phyloP scores from a whole-genome alignment of 1,140 invertebrate genomes.

The Monomorium pharaonis region DNA sequence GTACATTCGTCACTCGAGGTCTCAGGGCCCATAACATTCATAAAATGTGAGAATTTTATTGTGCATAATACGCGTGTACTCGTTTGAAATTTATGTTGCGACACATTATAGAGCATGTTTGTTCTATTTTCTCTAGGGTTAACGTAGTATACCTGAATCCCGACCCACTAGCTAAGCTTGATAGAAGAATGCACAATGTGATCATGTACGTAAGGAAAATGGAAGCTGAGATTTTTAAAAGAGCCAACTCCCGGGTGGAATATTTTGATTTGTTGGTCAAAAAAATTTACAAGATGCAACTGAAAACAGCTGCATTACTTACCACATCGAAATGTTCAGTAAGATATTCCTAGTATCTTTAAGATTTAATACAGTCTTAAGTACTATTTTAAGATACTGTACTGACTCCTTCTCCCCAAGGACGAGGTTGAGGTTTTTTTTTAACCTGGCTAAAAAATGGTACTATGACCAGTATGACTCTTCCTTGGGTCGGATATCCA shows the following conservation, averaged over 20 bases:
- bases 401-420: no score
- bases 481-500: no score
- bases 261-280: slow-evolving; percentile 99
- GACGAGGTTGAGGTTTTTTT: no score
- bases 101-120: neutral
- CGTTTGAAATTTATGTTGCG: slow-evolving; percentile 56
- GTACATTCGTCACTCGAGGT: slow-evolving; percentile 97
- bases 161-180: slow-evolving; percentile 96
- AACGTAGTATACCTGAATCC: slow-evolving; percentile 99
- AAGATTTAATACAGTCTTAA: no score
- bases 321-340: no score
- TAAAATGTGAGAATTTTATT: slow-evolving; percentile 89
- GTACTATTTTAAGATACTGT: no score
- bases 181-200: slow-evolving; percentile 98
- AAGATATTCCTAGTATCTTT: no score
- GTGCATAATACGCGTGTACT: neutral
- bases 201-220: slow-evolving; percentile 99
- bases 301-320: no score
- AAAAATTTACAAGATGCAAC: slow-evolving; percentile 99
- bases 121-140: slow-evolving; percentile 88
- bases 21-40: slow-evolving; percentile 99
- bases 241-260: slow-evolving; percentile 98
- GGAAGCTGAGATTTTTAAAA: slow-evolving; percentile 99
- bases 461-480: no score
- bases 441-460: no score